Percentiles rank a stretch among this genome's conserved stretches.
Conservation (phyloP, 2,888 invertebrate genomes). For the Phragmatobia fuliginosa region DNA sequence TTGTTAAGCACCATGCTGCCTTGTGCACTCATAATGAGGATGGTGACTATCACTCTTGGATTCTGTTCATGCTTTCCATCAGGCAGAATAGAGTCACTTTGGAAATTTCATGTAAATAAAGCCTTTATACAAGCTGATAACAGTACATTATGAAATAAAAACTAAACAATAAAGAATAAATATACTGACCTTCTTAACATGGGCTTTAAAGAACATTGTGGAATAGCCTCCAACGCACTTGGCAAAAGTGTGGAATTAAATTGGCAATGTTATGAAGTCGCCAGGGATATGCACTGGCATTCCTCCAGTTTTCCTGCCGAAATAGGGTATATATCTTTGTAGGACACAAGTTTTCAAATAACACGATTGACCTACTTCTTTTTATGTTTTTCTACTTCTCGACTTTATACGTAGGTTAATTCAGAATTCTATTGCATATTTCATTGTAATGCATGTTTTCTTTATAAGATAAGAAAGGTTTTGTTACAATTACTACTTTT, state of each 20-base stretch:
- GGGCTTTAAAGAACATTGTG: not conserved
- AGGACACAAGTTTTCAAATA: constrained; percentile 8
- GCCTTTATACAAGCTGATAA: not conserved
- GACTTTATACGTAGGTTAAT: not conserved
- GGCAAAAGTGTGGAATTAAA: constrained; percentile 49
- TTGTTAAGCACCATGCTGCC: too few species aligned
- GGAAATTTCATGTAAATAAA: too few species aligned
- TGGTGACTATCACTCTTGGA: too few species aligned
- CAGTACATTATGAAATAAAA: not conserved
- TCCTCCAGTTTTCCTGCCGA: constrained; percentile 71
- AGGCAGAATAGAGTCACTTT: too few species aligned
- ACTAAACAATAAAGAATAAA: not conserved
- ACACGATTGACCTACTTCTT: constrained; percentile 12
- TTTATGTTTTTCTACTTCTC: not conserved
- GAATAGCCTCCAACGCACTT: constrained; percentile 24
- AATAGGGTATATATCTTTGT: constrained; percentile 32
- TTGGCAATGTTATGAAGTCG: constrained; percentile 62
- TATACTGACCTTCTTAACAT: not conserved
- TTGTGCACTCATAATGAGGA: too few species aligned
- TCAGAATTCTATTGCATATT: constrained; percentile 5
- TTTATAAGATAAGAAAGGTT: too few species aligned
- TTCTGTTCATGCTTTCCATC: too few species aligned
- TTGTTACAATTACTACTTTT: too few species aligned
- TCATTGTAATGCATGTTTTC: not conserved
- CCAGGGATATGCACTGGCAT: constrained; percentile 67